Conservation (phyloP, 1,140 invertebrate genomes). For the Periplaneta americana region DNA sequence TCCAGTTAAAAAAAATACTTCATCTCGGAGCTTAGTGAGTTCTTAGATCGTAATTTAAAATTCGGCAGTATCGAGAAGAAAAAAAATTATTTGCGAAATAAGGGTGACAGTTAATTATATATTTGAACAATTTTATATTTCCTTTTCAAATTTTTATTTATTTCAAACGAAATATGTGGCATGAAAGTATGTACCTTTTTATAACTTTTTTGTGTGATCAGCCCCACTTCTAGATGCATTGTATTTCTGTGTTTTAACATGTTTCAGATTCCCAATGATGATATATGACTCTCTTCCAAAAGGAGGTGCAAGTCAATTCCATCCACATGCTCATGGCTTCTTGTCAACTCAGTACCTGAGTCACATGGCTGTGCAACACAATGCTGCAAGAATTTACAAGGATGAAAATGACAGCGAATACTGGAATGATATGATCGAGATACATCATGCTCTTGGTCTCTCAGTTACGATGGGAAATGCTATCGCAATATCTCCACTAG, state of each 20-base stretch:
- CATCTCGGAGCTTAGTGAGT: no score
- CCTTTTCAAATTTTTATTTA: no score
- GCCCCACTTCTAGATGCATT: background rate
- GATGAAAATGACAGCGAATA: slow-evolving; percentile 29
- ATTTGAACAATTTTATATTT: no score
- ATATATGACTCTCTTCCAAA: slow-evolving; percentile 44
- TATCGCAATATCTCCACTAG: slow-evolving; percentile 37
- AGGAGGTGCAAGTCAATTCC: slow-evolving; percentile 44
- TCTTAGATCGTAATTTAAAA: no score
- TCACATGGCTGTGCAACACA: slow-evolving; percentile 33
- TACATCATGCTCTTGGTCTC: slow-evolving; percentile 39
- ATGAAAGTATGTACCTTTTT: no score
- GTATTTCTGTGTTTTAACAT: slow-evolving; percentile 19
- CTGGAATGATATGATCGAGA: slow-evolving; percentile 35
- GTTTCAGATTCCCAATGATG: slow-evolving; percentile 33
- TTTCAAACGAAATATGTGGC: no score
- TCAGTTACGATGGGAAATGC: slow-evolving; percentile 31
- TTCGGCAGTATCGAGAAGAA: no score
- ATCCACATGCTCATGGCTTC: slow-evolving; percentile 45
- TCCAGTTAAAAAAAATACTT: no score
- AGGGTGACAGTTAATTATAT: no score
- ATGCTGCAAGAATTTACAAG: slow-evolving; percentile 31
- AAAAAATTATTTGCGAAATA: no score
- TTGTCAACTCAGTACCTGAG: slow-evolving; percentile 38
- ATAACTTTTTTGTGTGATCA: no score